Evolutionary conservation across 2,797 vertebrate genomes (phyloP).

Genomic region (Channallabes apus): DNA sequence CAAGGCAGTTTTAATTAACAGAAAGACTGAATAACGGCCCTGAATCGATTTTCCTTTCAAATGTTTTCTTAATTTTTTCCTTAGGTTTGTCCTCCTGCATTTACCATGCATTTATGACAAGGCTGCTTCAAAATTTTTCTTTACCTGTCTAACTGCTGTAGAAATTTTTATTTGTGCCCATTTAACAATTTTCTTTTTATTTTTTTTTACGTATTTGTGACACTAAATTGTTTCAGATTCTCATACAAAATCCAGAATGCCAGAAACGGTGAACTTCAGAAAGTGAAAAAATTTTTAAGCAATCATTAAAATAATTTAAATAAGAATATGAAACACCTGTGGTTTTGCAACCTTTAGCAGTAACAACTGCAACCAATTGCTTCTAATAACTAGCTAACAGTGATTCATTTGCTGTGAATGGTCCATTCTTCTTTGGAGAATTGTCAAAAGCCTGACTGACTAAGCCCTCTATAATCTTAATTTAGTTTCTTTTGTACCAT

Average conservation of each 20-base stretch:
- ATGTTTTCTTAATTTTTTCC: not conserved
- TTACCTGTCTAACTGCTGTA: not conserved
- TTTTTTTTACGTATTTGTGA: not conserved
- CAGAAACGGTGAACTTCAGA: not conserved
- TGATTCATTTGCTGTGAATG: not conserved
- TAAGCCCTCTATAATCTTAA: not conserved
- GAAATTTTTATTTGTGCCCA: not conserved
- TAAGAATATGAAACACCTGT: not conserved
- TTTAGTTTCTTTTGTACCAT: not conserved
- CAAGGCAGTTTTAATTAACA: conserved; percentile 17
- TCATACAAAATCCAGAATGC: not conserved
- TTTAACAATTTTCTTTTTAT: not conserved
- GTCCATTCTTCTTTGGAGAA: not conserved
- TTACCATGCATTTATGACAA: not conserved
- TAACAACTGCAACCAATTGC: not conserved
- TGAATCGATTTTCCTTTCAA: not conserved
- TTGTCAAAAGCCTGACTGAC: not conserved
- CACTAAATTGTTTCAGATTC: not conserved
- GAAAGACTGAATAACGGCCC: not conserved
- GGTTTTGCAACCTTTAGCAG: not conserved
- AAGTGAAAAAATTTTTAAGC: not conserved
- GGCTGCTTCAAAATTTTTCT: not conserved
- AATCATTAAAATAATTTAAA: not conserved
- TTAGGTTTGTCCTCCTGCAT: not conserved
- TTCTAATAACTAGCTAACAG: not conserved